Base-by-base conservation (phyloP, 2,113 vertebrate species). In the Cygnus buccinator region DNA sequence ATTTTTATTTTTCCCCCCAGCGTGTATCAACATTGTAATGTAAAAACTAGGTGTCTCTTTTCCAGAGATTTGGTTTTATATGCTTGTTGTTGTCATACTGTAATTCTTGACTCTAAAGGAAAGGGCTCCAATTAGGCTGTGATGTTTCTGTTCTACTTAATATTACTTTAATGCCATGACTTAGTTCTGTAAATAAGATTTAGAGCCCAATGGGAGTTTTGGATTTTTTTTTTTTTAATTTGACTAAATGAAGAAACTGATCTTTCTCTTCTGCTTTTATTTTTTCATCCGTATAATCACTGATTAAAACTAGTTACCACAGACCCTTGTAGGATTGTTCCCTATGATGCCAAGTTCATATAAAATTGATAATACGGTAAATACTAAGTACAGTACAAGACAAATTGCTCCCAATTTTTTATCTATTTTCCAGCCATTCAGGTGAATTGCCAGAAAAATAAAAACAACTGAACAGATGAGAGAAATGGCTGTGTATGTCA, bases 291-390 rank as follows among this genome's bases (percentile, higher is more conserved):
- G 72, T 88, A 87, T 84, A 83, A 82, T 93, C 68, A 68, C 71
- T 70, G 44, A 93, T 97, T 93, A 94, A 94, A 97, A 86, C 96
- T 97, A 99, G 97, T 98, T 98, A 31, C 98, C 97, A 92, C 99
- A 99, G 73, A 98, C 91, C 71, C 80, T 97, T 96, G 98, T 91
- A 66, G 99, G 98, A 96, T 98, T 99, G 96, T 98, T 99, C 84
- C 99, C 99, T 95, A 99, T 99, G 95, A 99, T 98, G 79, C 99
- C 99, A 78, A 99, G 97, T 97, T 99, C 99, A 76, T 99, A 99
- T 39, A 99, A 98, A 98, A 99, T 98, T 46, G 99, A 98, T 92
- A 99, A 93, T 41, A 98, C 96, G 89, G 98, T 98, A 94, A 99
- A 99, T 46, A 98, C 89, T 65, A 99, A 84, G 96, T 99, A 99